Conservation (phyloP, 1,140 invertebrate species). For the Bombus turneri region DNA sequence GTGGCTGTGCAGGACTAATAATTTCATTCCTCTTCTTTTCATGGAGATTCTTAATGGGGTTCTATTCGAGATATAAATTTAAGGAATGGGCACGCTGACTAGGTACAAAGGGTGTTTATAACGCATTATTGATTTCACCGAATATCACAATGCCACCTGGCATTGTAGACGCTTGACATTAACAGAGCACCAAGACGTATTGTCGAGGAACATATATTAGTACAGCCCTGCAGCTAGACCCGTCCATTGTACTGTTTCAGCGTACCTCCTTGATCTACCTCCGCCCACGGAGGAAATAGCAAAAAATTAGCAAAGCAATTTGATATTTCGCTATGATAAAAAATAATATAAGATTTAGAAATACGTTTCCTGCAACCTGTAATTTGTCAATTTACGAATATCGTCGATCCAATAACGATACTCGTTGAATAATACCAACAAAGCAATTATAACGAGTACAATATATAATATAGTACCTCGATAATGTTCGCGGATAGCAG, state of each 20-base stretch:
- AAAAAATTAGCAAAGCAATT: conserved; percentile 20
- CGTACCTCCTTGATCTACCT: background rate
- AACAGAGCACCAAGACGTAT: conserved; percentile 53
- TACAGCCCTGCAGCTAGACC: conserved; percentile 39
- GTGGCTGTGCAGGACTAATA: background rate
- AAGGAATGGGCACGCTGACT: background rate
- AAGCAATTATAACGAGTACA: too few relatives aligned
- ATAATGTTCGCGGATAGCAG: too few relatives aligned
- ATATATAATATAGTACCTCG: too few relatives aligned
- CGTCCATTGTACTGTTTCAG: conserved; percentile 41
- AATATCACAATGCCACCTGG: conserved; percentile 54
- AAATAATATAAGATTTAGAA: background rate
- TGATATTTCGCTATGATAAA: background rate
- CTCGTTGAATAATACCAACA: too few relatives aligned
- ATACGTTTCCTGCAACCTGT: too few relatives aligned
- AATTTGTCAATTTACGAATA: too few relatives aligned
- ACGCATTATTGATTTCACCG: conserved; percentile 59
- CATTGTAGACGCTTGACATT: conserved; percentile 53
- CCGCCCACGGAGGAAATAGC: conserved; percentile 4
- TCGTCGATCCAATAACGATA: too few relatives aligned
- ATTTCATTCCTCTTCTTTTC: background rate
- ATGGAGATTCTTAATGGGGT: too few relatives aligned
- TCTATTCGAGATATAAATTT: background rate
- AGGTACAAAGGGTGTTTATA: conserved; percentile 57
- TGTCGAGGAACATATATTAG: conserved; percentile 47